phyloP scores from a whole-genome alignment of 2,888 invertebrate genomes.

The Stenodema calcarata region DNA sequence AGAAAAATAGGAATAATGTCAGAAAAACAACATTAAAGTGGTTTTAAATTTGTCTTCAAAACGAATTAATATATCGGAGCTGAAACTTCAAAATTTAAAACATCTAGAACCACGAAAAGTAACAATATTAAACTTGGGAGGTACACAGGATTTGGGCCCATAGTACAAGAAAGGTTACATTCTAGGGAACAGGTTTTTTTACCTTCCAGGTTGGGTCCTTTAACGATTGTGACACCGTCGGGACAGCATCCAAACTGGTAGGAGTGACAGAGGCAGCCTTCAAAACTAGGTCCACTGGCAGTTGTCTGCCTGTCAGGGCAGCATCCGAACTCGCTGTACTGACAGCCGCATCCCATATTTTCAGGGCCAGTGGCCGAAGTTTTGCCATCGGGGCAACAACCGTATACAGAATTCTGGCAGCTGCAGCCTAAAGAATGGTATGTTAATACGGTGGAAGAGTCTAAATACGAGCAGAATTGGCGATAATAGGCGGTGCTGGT shows the following conservation, averaged over 20 bases:
- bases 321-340: slow-evolving; percentile 77
- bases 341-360: slow-evolving; percentile 83
- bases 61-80: no score
- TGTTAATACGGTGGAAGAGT: no score
- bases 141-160: no score
- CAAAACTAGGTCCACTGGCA: slow-evolving; percentile 77
- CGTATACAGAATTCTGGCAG: slow-evolving; percentile 77
- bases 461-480: no score
- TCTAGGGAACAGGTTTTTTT: slow-evolving; percentile 49
- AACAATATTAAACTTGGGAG: no score
- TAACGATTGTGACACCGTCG: slow-evolving; percentile 78
- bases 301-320: slow-evolving; percentile 81
- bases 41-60: not conserved
- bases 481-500: no score
- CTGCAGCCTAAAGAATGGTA: slow-evolving; percentile 69
- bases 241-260: slow-evolving; percentile 91
- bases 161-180: no score
- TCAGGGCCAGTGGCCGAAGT: slow-evolving; percentile 80
- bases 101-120: no score
- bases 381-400: slow-evolving; percentile 85
- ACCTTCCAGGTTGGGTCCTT: slow-evolving; percentile 75
- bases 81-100: no score
- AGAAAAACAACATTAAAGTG: not conserved
- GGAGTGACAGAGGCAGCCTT: slow-evolving; percentile 85
- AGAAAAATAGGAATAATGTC: slow-evolving; percentile 1